Percentiles rank a stretch among this genome's conserved stretches.
Conservation (phyloP, 2,113 vertebrate genomes). For the Urocolius indicus region DNA sequence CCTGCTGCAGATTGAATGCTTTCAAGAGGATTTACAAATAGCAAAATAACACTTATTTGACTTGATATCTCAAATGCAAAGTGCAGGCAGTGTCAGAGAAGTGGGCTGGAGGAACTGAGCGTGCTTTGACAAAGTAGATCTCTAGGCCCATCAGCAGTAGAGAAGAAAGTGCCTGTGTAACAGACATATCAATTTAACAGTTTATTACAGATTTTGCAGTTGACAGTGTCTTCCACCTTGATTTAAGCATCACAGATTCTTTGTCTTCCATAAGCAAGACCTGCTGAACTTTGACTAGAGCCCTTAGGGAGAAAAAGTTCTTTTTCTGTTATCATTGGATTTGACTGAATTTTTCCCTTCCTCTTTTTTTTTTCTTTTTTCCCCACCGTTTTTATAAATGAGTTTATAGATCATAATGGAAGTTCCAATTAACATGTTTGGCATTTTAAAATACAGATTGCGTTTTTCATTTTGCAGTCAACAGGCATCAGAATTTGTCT, state of each 20-base stretch:
- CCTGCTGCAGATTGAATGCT: constrained; percentile 1
- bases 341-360: not conserved
- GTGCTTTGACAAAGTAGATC: not conserved
- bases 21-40: constrained; percentile 24
- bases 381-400: not conserved
- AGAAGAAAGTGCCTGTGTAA: not conserved
- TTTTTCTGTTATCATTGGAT: not conserved
- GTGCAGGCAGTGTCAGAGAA: not conserved
- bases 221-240: not conserved
- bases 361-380: not conserved
- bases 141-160: not conserved
- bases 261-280: not conserved
- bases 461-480: not conserved
- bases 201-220: not conserved
- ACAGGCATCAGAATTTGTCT: not conserved
- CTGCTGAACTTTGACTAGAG: not conserved
- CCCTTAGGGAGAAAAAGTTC: not conserved
- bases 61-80: not conserved
- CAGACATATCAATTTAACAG: not conserved
- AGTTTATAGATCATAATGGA: not conserved
- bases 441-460: not conserved
- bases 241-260: not conserved
- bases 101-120: not conserved
- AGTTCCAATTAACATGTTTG: not conserved
- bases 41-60: not conserved